Evolutionary conservation across 2,888 invertebrate genomes (phyloP), one percentile per base, ranked within the genome.

Genomic region (Habroteleia sp.): DNA sequence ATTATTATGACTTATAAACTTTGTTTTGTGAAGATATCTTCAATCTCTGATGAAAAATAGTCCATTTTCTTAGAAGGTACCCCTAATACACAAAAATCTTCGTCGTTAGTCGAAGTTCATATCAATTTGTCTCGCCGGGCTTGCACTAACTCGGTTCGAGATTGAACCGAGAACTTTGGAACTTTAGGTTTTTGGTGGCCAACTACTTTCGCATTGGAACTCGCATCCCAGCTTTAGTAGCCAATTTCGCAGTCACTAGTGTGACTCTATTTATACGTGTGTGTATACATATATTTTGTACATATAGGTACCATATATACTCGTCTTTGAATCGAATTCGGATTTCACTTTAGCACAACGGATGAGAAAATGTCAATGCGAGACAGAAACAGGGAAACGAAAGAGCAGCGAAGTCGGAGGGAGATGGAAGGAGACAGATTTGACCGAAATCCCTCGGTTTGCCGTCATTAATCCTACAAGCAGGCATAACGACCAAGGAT

Each of bases 231-330:
- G 46, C 60, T 54, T 48, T 33, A 42, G 46, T 52, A 54, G 54
- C 75, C 71, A 75, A 75, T 75, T 71, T 75, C 63, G 58, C 62
- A 56, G 62, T 20, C 41, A n/a, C 13, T n/a, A 41, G 20, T 23
- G 20, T 13, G 29, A 11, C 35, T 62, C 23, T 42, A 74, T 42
- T 58, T 27, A 20, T 17, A 2, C 27, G 44, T 11, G 7, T 17
- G 27, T 23, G 8, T 42, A 39, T 33, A 41, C 10, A 41, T 35
- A 25, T 20, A 20, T 5, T 5, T 20, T 20, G 13, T 37, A 46
- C 33, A 54, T 48, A 66, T n/a, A n/a, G n/a, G n/a, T n/a, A 29
- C 5, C 13, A 35, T 35, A 50, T 5, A 37, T 35, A 39, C 48
- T 42, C 37, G 54, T 60, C 46, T 29, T 48, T 23, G 44, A 71